Base-by-base conservation (phyloP, 2,113 vertebrate genomes). In the Chaetodon trifascialis region DNA sequence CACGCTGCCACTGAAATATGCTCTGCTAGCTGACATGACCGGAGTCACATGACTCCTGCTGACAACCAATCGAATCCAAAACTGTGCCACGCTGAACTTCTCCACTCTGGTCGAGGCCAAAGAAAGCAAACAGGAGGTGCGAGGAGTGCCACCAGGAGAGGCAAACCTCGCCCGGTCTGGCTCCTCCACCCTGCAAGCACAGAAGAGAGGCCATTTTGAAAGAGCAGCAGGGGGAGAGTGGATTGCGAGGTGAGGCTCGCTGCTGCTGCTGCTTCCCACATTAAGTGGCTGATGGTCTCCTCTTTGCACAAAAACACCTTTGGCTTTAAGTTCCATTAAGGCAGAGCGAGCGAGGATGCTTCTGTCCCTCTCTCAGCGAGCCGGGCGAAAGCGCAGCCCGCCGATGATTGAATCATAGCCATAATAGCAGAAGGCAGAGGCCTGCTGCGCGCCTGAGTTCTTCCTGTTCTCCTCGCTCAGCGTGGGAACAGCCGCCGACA, bases 321-420 rank as follows among this genome's bases (percentile, higher is more conserved):
- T 93, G 83, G 88, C 91, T 89, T 79, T 73, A 72, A 80, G 78
- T 79, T 91, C 82, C 89, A 86, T 92, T 90, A 90, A 54, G 55
- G 15, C 76, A 80, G 84, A 89, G 68, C 21, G 47, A 80, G 84
- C 0, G 81, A 77, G 79, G 83, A 86, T 52, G 34, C 85, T 73
- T 90, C 70, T 79, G 47, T 75, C 42, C 58, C 81, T 80, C 62
- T 62, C 46, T 86, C 84, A 78, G 9, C 83, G 84, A 66, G 85
- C 83, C 12, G 59, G 79, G 86, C 70, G 86, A 80, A 85, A 89
- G 69, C 69, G 66, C 73, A 87, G 88, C 76, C 84, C 90, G 85
- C 88, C 86, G 7, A 82, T 82, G 91, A 92, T 91, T 93, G 92
- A 93, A 93, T 92, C 93, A 88, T 47, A 52, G 92, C 91, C 92